Conservation (phyloP, 2,797 vertebrate genomes). For the Gymnothorax reevesii region DNA sequence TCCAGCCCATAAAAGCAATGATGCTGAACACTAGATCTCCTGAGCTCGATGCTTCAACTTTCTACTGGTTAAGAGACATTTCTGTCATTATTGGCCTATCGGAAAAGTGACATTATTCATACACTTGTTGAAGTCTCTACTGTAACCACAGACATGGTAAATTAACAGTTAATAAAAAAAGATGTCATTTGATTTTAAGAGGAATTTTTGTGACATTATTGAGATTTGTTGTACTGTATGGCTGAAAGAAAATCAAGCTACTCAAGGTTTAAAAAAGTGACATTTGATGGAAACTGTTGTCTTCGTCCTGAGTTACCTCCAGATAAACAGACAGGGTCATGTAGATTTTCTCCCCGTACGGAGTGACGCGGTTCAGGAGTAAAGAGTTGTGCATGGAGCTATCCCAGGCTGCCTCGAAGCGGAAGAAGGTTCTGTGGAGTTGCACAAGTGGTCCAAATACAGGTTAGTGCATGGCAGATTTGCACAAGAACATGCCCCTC, state of each 20-base stretch:
- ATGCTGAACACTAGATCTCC: background rate
- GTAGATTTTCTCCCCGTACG: constrained; percentile 97
- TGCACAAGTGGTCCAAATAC: background rate
- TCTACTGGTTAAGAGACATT: too few relatives aligned
- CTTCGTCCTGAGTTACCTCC: constrained; percentile 74
- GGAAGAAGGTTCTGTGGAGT: constrained; percentile 87
- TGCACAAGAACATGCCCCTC: background rate
- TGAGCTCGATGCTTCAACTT: background rate
- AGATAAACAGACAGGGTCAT: constrained; percentile 96
- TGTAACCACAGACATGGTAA: too few relatives aligned
- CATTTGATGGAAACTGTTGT: background rate
- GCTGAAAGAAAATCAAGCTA: too few relatives aligned
- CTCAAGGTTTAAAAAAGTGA: background rate
- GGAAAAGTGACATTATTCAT: too few relatives aligned
- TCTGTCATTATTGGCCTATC: too few relatives aligned
- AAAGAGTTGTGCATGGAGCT: constrained; percentile 99
- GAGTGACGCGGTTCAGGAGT: constrained; percentile 95
- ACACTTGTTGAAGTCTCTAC: too few relatives aligned
- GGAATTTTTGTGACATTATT: too few relatives aligned
- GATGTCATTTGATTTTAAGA: too few relatives aligned
- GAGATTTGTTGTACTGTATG: too few relatives aligned
- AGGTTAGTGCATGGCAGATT: background rate
- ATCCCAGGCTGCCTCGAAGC: constrained; percentile 95
- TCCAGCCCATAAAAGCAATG: background rate
- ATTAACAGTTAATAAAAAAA: too few relatives aligned